Percentiles rank a stretch among this genome's conserved stretches.
Conservation (phyloP, 1,140 invertebrate genomes). For the Zaprionus camerounensis region DNA sequence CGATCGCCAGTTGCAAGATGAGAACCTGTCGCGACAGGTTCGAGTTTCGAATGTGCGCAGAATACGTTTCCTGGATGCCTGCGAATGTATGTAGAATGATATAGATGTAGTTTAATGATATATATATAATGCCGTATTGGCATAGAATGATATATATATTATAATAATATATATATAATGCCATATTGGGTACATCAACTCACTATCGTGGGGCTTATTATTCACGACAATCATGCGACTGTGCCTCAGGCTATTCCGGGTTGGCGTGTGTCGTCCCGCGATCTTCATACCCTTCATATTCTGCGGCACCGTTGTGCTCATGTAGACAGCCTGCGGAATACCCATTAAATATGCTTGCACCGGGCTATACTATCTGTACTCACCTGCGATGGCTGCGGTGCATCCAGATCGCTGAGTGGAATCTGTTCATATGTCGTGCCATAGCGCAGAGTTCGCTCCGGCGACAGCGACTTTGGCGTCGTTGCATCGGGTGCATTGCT, state of each 20-base stretch:
- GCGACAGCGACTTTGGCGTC: background rate
- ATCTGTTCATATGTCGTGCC: conserved; percentile 72
- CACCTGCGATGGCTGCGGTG: conserved; percentile 71
- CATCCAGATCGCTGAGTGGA: conserved; percentile 70
- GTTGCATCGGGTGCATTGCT: background rate
- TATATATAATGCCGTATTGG: too few species aligned
- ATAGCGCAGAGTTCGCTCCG: conserved; percentile 31
- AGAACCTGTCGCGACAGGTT: conserved; percentile 86
- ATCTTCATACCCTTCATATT: conserved; percentile 88
- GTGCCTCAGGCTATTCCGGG: conserved; percentile 89
- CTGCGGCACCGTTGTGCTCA: conserved; percentile 89
- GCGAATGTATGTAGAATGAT: background rate
- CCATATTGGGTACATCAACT: conserved; percentile 44
- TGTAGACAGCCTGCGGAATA: conserved; percentile 73
- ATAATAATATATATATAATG: too few species aligned
- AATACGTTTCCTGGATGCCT: conserved; percentile 67
- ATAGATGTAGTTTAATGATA: background rate
- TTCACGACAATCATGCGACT: conserved; percentile 89
- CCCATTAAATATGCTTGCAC: background rate
- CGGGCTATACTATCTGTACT: conserved; percentile 38
- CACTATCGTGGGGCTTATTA: conserved; percentile 86
- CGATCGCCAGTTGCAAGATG: conserved; percentile 86
- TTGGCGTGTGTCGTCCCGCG: conserved; percentile 88
- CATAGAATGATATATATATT: background rate
- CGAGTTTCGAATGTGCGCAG: conserved; percentile 85